phyloP scores from a whole-genome alignment of 1,140 invertebrate genomes.

The Aphidius ervi region DNA sequence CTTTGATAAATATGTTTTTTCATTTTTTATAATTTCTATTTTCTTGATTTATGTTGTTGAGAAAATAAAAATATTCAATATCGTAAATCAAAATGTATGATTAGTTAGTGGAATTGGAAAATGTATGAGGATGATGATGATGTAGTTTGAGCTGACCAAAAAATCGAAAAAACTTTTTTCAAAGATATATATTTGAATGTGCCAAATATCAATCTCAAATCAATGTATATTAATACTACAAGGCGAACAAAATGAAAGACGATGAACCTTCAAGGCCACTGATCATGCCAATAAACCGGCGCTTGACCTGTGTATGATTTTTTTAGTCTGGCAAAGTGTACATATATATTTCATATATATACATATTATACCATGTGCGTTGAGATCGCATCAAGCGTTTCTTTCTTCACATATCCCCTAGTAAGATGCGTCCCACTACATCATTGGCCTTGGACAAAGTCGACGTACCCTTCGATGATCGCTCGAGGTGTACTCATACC shows the following conservation, averaged over 20 bases:
- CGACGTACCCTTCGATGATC: constrained; percentile 12
- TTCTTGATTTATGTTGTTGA: too few relatives aligned
- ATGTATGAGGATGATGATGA: too few relatives aligned
- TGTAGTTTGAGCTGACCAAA: too few relatives aligned
- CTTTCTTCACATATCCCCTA: constrained; percentile 11
- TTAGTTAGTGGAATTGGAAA: too few relatives aligned
- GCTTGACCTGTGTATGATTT: constrained; percentile 21
- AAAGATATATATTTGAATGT: constrained; percentile 2
- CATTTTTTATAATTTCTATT: too few relatives aligned
- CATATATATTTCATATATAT: too few relatives aligned
- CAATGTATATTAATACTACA: constrained; percentile 1
- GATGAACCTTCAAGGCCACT: constrained; percentile 26
- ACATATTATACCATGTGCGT: constrained; percentile 3
- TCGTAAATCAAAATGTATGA: too few relatives aligned
- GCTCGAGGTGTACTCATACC: not conserved
- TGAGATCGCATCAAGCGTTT: not conserved
- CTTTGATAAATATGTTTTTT: too few relatives aligned
- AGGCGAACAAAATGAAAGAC: constrained; percentile 17
- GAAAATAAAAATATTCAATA: too few relatives aligned
- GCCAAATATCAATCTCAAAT: not conserved
- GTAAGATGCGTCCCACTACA: constrained; percentile 2
- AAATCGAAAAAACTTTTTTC: not conserved
- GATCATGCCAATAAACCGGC: constrained; percentile 27
- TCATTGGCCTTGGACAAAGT: constrained; percentile 17
- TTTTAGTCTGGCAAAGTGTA: constrained; percentile 15